phyloP scores from a whole-genome alignment of 2,113 vertebrate genomes.

The Microtus montanus region DNA sequence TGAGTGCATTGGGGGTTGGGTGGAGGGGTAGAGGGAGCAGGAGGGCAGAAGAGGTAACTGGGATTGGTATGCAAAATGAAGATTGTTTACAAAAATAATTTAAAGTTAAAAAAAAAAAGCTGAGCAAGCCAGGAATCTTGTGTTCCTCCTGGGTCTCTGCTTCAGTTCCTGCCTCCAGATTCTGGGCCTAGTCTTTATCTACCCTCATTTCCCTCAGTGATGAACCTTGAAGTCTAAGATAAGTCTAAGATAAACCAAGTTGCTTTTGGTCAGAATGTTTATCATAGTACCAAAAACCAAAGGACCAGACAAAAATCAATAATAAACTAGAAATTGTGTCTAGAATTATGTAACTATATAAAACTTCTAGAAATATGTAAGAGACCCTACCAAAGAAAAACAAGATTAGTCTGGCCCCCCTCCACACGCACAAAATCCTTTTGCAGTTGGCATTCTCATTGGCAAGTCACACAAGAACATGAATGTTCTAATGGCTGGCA shows the following conservation, averaged over 20 bases:
- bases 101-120: not conserved
- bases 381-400: not conserved
- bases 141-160: not conserved
- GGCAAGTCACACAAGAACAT: not conserved
- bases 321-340: not conserved
- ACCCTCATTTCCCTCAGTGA: not conserved
- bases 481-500: not conserved
- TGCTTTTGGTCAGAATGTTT: not conserved
- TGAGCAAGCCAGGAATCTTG: not conserved
- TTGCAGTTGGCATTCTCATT: not conserved
- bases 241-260: not conserved
- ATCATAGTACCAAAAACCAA: not conserved
- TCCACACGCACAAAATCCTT: not conserved
- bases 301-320: not conserved
- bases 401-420: not conserved
- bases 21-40: too few species aligned
- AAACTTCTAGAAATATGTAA: not conserved
- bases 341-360: not conserved
- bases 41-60: too few species aligned
- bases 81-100: too few species aligned
- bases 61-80: too few species aligned
- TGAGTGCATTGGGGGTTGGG: too few species aligned
- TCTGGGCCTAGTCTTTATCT: not conserved
- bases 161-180: not conserved
- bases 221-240: not conserved